These are phyloP conservation scores for Cinara cedri DNA, from an alignment of 2,888 invertebrate genomes.

Conservation along the genomic window DNA sequence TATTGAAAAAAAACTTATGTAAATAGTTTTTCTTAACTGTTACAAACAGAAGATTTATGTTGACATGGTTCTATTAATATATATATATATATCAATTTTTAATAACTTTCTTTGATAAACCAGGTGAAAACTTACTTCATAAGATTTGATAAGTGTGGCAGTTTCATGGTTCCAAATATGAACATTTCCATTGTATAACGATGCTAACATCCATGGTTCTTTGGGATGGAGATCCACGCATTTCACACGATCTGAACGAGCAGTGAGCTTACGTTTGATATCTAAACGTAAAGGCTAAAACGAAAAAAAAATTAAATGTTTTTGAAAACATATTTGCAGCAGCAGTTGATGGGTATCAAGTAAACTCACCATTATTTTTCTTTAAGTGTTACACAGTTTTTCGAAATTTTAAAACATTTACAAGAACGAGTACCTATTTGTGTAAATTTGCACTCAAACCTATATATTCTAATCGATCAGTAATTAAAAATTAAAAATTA, in stretches of 20 bases:
- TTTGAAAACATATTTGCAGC: too few relatives aligned
- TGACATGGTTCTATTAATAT: too few relatives aligned
- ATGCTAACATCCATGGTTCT: conserved; percentile 98
- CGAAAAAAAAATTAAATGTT: conserved; percentile 9
- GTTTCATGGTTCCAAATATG: conserved; percentile 99
- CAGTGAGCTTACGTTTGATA: conserved; percentile 96
- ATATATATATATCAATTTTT: too few relatives aligned
- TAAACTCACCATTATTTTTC: conserved; percentile 25
- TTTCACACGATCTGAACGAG: conserved; percentile 97
- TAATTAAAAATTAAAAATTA: too few relatives aligned
- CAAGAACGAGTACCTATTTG: too few relatives aligned
- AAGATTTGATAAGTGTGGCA: conserved; percentile 85
- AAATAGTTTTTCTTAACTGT: too few relatives aligned
- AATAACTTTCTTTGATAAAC: not conserved
- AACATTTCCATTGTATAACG: conserved; percentile 97
- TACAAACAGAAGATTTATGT: too few relatives aligned
- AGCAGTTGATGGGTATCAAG: too few relatives aligned
- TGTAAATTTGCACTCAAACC: too few relatives aligned
- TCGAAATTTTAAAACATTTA: conserved; percentile 5
- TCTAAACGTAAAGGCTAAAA: conserved; percentile 92
- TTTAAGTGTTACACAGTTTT: not conserved
- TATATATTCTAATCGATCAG: too few relatives aligned
- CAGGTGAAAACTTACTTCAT: conserved; percentile 71
- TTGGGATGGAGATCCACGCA: conserved; percentile 96
- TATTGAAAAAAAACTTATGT: too few relatives aligned